Evolutionary conservation across 2,888 invertebrate species (phyloP), one percentile per base, ranked within the genome.

Genomic region (Perizoma flavofasciatum): DNA sequence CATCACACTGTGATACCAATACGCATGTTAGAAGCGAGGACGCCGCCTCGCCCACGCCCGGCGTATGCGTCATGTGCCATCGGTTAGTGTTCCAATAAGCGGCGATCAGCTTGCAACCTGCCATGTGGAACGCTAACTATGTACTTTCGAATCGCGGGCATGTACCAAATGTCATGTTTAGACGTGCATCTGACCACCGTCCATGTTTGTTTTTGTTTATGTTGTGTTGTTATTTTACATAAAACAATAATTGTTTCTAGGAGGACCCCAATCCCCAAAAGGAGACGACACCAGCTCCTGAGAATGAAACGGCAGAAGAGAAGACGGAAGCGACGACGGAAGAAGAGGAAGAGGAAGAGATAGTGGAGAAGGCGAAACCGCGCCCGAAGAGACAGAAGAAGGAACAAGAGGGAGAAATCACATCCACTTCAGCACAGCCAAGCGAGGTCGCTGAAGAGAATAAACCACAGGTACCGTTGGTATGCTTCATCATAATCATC

Each of bases 11-110:
- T n/a, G n/a, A n/a, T n/a, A n/a, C n/a, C n/a, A n/a, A n/a, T n/a
- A n/a, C n/a, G n/a, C n/a, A n/a, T n/a, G n/a, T n/a, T n/a, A 78
- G 88, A 49, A 89, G 94, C 73, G 89, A 93, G 0, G 96, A 96
- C 81, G 93, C 93, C 5, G 71, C 87, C 6, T 92, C 86, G 68
- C 96, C 96, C 4, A 87, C 92, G 37, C 93, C 96, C 5, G 72
- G 95, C 0, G 92, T 65, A 86, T 95, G 49, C 3, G 34, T 49
- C 94, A 78, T n/a, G n/a, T n/a, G n/a, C n/a, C n/a, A n/a, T n/a
- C n/a, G n/a, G n/a, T n/a, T n/a, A n/a, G n/a, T n/a, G n/a, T n/a
- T n/a, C n/a, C n/a, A n/a, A n/a, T n/a, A n/a, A n/a, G n/a, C n/a
- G n/a, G n/a, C n/a, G n/a, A n/a, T n/a, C n/a, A n/a, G n/a, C n/a